Percentiles rank a stretch among this genome's conserved stretches.
These are phyloP conservation scores for Labia minor DNA, from an alignment of 2,888 invertebrate genomes.

Conservation along the genomic window DNA sequence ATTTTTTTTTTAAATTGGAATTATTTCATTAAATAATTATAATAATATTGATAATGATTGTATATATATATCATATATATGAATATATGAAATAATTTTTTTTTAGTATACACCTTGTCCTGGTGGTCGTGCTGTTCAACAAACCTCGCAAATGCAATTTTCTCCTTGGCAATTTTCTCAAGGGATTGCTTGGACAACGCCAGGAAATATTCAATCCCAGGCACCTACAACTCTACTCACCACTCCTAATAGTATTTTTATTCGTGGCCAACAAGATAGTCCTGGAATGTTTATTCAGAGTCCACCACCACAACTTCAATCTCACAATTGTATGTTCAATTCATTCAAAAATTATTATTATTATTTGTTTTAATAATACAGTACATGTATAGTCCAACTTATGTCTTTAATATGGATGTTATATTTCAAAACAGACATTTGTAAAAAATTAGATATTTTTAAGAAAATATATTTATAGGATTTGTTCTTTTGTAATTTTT, in stretches of 20 bases:
- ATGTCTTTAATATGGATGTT: too few relatives aligned
- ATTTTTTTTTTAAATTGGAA: too few relatives aligned
- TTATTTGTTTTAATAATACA: not conserved
- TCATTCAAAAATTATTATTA: too few relatives aligned
- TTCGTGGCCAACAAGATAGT: slow-evolving; percentile 65
- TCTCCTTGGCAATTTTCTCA: slow-evolving; percentile 68
- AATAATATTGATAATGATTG: too few relatives aligned
- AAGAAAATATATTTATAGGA: too few relatives aligned
- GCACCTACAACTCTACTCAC: slow-evolving; percentile 47
- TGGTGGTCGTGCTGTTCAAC: slow-evolving; percentile 30
- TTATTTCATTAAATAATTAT: too few relatives aligned
- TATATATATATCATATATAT: too few relatives aligned
- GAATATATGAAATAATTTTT: too few relatives aligned
- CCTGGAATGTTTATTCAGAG: slow-evolving; percentile 66
- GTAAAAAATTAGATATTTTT: too few relatives aligned
- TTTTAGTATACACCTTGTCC: slow-evolving; percentile 37
- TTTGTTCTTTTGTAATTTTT: too few relatives aligned
- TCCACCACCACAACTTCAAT: slow-evolving; percentile 55
- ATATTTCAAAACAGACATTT: too few relatives aligned
- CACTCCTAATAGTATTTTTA: slow-evolving; percentile 70
- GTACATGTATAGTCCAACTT: too few relatives aligned
- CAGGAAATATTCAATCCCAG: slow-evolving; percentile 40
- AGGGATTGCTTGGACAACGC: slow-evolving; percentile 57
- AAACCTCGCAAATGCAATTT: slow-evolving; percentile 54
- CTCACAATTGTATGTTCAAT: slow-evolving; percentile 53